A percentile compares a stretch with the other conserved stretches of the same genome.
These are phyloP conservation scores for Synchiropus splendidus DNA, from an alignment of 2,113 vertebrate species.

Conservation along the genomic window DNA sequence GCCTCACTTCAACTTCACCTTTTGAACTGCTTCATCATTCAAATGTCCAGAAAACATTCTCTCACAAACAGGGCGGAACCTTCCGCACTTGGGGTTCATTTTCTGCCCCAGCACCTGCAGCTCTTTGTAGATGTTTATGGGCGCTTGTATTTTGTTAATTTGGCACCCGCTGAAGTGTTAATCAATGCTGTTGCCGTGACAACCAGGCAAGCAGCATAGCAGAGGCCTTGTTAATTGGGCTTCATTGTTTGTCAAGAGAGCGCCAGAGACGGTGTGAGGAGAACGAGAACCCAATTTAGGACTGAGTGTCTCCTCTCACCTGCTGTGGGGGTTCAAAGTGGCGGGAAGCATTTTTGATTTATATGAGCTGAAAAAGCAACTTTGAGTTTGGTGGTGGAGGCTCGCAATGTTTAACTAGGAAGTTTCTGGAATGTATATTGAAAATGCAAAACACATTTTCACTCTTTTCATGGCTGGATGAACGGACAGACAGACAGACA, in stretches of 20 bases:
- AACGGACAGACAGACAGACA: too few relatives aligned
- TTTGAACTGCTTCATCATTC: too few relatives aligned
- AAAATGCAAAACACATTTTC: too few relatives aligned
- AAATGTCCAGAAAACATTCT: too few relatives aligned
- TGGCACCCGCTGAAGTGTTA: slow-evolving; percentile 57
- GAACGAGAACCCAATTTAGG: neutral
- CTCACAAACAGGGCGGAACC: too few relatives aligned
- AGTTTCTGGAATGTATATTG: too few relatives aligned
- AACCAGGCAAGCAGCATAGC: slow-evolving; percentile 74
- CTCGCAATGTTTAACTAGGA: too few relatives aligned
- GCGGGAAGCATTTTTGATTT: neutral
- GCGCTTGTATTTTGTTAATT: slow-evolving; percentile 67
- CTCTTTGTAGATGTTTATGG: slow-evolving; percentile 68
- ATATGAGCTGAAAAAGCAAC: too few relatives aligned
- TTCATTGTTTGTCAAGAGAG: slow-evolving; percentile 8
- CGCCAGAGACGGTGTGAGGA: neutral
- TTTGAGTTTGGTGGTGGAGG: too few relatives aligned
- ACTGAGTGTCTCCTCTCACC: neutral
- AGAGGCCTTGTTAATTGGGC: slow-evolving; percentile 11
- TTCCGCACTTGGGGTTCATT: slow-evolving; percentile 53
- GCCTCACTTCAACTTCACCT: too few relatives aligned
- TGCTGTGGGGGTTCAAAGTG: neutral
- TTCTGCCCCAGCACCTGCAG: slow-evolving; percentile 67
- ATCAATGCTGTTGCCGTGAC: slow-evolving; percentile 75
- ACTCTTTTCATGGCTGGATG: too few relatives aligned